Conservation (phyloP, 2,888 invertebrate species). For the Lepidochitona cinerea region DNA sequence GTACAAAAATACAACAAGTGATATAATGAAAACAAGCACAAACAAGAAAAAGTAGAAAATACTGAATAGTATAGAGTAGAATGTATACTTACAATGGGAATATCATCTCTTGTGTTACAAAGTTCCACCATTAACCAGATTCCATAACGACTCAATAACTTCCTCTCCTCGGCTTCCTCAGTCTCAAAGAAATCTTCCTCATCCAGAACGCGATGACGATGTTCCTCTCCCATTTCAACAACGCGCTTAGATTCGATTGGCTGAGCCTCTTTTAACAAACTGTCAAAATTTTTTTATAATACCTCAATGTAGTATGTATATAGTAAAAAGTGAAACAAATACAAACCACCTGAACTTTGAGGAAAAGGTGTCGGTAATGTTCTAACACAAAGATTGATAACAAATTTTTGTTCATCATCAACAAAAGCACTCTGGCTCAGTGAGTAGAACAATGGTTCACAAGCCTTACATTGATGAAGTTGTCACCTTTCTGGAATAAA, state of each 20-base stretch:
- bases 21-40: too few species aligned
- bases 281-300: constrained; percentile 45
- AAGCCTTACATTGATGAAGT: too few species aligned
- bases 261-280: constrained; percentile 88
- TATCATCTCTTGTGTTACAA: constrained; percentile 74
- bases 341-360: background rate
- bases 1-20: too few species aligned
- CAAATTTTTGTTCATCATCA: too few species aligned
- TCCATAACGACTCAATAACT: constrained; percentile 79
- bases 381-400: background rate
- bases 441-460: too few species aligned
- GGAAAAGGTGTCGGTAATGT: too few species aligned
- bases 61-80: too few species aligned
- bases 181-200: constrained; percentile 62
- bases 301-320: background rate
- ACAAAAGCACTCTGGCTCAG: too few species aligned
- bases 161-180: constrained; percentile 63
- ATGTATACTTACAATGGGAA: constrained; percentile 72
- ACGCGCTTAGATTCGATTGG: constrained; percentile 66
- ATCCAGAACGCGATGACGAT: constrained; percentile 44
- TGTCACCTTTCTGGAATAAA: too few species aligned
- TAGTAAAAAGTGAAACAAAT: background rate
- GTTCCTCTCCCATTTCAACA: constrained; percentile 69
- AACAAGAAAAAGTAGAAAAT: too few species aligned
- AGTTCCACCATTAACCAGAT: constrained; percentile 97